These are phyloP conservation scores for Acanthiza pusilla DNA, from an alignment of 2,797 vertebrate species.

Conservation along the genomic window DNA sequence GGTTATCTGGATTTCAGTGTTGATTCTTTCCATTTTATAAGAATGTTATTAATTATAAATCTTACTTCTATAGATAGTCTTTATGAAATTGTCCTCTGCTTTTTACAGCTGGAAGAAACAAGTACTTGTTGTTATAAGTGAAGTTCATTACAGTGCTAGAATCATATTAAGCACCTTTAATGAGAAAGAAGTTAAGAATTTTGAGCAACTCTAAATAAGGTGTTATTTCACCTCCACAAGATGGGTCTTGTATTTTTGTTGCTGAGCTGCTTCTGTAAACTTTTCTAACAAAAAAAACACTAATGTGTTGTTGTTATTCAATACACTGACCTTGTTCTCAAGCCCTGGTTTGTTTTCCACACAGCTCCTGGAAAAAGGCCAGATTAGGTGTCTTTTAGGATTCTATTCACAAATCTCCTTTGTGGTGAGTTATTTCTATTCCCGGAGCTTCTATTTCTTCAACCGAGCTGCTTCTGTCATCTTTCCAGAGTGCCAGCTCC, in stretches of 20 bases:
- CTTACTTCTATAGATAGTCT: not conserved
- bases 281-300: not conserved
- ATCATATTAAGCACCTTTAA: not conserved
- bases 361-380: not conserved
- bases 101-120: not conserved
- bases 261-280: not conserved
- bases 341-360: not conserved
- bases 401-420: not conserved
- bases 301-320: not conserved
- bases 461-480: not conserved
- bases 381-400: not conserved
- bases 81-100: not conserved
- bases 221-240: not conserved
- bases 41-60: not conserved
- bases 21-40: not conserved
- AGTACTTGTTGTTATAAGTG: not conserved
- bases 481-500: not conserved
- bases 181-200: not conserved
- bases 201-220: not conserved
- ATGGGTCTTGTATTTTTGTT: not conserved
- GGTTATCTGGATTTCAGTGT: not conserved
- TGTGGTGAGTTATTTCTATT: not conserved
- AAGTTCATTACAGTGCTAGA: not conserved
- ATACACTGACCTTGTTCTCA: not conserved
- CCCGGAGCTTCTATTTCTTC: not conserved